Evolutionary conservation across 2,113 vertebrate genomes (phyloP).

Genomic region (Erinaceus europaeus): DNA sequence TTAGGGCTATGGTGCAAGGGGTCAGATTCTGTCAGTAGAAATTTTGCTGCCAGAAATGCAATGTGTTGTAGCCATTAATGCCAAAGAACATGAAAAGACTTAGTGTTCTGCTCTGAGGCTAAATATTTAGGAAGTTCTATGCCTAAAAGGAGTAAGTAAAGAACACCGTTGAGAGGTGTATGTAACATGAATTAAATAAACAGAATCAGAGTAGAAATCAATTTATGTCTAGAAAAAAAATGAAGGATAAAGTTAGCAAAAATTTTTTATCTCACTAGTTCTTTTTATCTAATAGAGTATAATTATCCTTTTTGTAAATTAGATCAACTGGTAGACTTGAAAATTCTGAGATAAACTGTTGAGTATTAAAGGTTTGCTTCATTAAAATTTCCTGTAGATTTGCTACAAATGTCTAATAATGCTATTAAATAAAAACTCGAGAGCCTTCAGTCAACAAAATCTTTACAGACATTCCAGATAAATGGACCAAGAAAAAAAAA

Average conservation of each 20-base stretch:
- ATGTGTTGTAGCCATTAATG: not conserved
- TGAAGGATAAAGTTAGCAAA: not conserved
- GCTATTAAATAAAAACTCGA: not conserved
- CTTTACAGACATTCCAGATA: not conserved
- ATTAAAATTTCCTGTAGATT: conserved; percentile 7
- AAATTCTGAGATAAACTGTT: conserved; percentile 21
- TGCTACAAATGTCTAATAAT: not conserved
- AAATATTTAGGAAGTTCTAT: conserved; percentile 45
- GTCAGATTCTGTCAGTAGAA: conserved; percentile 22
- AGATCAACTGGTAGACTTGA: not conserved
- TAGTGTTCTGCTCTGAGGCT: conserved; percentile 39
- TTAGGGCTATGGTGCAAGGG: not conserved
- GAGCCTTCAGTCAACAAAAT: not conserved
- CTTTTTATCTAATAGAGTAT: conserved; percentile 26
- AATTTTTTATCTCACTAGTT: not conserved
- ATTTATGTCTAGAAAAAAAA: conserved; percentile 2
- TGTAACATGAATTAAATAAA: not conserved
- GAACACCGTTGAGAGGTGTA: not conserved
- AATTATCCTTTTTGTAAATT: conserved; percentile 11
- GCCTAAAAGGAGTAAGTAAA: conserved; percentile 32
- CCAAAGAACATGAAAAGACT: conserved; percentile 60
- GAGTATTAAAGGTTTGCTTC: not conserved
- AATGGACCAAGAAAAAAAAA: not conserved
- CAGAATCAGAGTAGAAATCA: conserved; percentile 18
- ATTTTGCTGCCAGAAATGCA: conserved; percentile 40